Conservation (phyloP, 1,140 invertebrate genomes). For the Drosophila pectinifera region DNA sequence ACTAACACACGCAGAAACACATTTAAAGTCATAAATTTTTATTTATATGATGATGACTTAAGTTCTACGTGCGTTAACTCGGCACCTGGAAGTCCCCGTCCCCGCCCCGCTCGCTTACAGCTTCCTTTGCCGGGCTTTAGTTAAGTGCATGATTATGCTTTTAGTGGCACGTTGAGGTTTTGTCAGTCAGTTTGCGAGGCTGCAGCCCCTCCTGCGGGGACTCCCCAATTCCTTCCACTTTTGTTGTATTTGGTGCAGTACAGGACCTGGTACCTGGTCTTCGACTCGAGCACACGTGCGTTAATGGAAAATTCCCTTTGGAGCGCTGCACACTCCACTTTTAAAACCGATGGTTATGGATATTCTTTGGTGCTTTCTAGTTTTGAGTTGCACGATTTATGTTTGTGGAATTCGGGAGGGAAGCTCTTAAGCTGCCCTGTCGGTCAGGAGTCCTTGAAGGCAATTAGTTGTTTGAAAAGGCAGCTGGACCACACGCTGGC, state of each 20-base stretch:
- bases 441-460: constrained; percentile 1
- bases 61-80: constrained; percentile 76
- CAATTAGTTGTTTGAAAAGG: constrained; percentile 15
- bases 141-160: constrained; percentile 84
- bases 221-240: constrained; percentile 33
- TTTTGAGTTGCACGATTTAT: constrained; percentile 23
- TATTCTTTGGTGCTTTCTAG: constrained; percentile 24
- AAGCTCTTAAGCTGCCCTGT: constrained; percentile 24
- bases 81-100: constrained; percentile 42
- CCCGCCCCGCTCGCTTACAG: constrained; percentile 36
- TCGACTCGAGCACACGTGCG: constrained; percentile 52
- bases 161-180: constrained; percentile 83
- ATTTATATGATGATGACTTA: constrained; percentile 83
- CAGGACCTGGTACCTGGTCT: constrained; percentile 45
- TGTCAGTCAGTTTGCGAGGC: constrained; percentile 68
- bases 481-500: neutral
- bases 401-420: constrained; percentile 12
- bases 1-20: constrained; percentile 31
- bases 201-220: constrained; percentile 40
- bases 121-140: constrained; percentile 66
- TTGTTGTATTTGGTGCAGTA: constrained; percentile 30
- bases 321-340: constrained; percentile 13
- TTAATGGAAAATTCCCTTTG: constrained; percentile 73
- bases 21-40: constrained; percentile 81
- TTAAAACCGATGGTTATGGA: constrained; percentile 21